A percentile compares a stretch with the other conserved stretches of the same genome.
These are phyloP conservation scores for Gadus macrocephalus DNA, from an alignment of 2,113 vertebrate genomes.

Conservation along the genomic window DNA sequence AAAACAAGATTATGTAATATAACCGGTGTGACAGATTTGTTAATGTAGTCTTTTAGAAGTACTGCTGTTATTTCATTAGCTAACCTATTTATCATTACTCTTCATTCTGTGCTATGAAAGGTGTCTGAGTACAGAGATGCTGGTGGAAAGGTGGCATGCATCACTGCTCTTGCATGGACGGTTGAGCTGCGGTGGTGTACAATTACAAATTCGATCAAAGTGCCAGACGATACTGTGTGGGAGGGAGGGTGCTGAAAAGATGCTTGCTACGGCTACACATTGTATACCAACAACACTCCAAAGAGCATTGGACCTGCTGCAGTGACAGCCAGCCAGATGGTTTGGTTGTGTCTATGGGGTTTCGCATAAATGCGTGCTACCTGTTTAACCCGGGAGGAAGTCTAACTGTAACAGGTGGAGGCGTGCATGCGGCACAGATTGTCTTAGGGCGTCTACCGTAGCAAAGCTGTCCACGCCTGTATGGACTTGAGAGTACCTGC, in stretches of 20 bases:
- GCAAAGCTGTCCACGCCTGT: too few relatives aligned
- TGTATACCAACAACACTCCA: background rate
- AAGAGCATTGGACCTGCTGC: background rate
- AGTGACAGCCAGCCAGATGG: background rate
- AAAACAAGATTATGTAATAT: too few relatives aligned
- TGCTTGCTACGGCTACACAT: constrained; percentile 15
- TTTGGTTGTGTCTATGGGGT: background rate
- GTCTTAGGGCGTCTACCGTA: too few relatives aligned
- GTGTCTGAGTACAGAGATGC: too few relatives aligned
- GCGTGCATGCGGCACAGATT: too few relatives aligned
- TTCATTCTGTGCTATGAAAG: too few relatives aligned
- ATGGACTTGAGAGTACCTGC: too few relatives aligned
- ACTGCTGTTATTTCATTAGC: too few relatives aligned
- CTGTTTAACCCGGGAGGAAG: background rate
- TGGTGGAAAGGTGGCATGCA: constrained; percentile 10
- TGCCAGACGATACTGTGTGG: constrained; percentile 25
- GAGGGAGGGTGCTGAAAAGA: constrained; percentile 17
- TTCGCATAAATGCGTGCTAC: background rate
- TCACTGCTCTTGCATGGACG: constrained; percentile 9
- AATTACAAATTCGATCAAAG: constrained; percentile 23
- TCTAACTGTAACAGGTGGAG: too few relatives aligned
- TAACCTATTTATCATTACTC: too few relatives aligned
- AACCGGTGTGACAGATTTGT: too few relatives aligned
- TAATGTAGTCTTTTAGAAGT: too few relatives aligned
- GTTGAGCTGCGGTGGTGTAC: background rate